Evolutionary conservation across 1,140 invertebrate species (phyloP), one percentile per base, ranked within the genome.

Genomic region (Helicoverpa armigera): DNA sequence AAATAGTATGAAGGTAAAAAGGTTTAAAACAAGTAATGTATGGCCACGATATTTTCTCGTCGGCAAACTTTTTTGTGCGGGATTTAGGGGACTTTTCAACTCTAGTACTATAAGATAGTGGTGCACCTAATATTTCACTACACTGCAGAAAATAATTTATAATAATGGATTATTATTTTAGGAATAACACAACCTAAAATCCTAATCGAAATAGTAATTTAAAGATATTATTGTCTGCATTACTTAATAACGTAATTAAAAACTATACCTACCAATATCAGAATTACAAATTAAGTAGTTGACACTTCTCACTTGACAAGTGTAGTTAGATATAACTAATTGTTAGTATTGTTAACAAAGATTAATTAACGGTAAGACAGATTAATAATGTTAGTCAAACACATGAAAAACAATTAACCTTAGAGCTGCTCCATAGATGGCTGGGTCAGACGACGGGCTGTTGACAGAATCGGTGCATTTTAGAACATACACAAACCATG

Each of bases 381-480:
- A 35, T 70, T 75, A 75, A 48, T 51, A 29, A 2, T 29, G 67
- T 70, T 70, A 70, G 23, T 70, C 67, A 70, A 70, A 53, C 16
- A 61, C 73, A 78, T 77, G 53, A 43, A 53, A 2, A 51, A 67
- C 51, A 70, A 58, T 7, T 70, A 69, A 79, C 76, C 76, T 79
- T 79, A 12, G 13, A 12, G 29, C 23, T 12, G 35, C 1, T 79
- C 51, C 63, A 11, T 80, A 80, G 67, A 53, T n/a, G 35, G 14
- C 12, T 50, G 61, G 23, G 13, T 50, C 60, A 53, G 23, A 2
- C 14, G 75, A 54, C 29, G 63, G 16, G 80, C 86, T 88, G 86
- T 73, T 72, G 79, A 83, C 73, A 87, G 73, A 85, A 81, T 81
- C 75, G 29, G 79, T 85, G 83, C 81, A 79, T 79, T 79, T 69